A percentile compares a stretch with the other conserved stretches of the same genome.
phyloP scores from a whole-genome alignment of 2,113 vertebrate species.

The Corydoras sp. region DNA sequence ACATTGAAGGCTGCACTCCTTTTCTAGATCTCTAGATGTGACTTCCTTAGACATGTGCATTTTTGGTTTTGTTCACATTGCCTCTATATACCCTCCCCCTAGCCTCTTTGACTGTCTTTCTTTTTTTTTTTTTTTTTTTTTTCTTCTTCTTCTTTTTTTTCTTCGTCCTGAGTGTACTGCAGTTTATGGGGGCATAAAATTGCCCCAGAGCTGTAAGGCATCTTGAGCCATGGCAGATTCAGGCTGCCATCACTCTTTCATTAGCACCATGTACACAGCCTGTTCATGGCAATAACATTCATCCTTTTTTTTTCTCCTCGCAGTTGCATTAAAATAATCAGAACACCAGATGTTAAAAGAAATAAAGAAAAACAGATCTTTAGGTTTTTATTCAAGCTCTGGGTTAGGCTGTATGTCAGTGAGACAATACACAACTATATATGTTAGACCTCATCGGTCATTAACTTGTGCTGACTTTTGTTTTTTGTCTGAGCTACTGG shows the following conservation, averaged over 20 bases:
- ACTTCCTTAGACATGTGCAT: slow-evolving; percentile 11
- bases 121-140: slow-evolving; percentile 12
- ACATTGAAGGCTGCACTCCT: neutral
- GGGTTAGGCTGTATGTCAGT: no score
- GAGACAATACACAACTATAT: no score
- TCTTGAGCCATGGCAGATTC: slow-evolving; percentile 42
- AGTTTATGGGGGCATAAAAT: slow-evolving; percentile 75
- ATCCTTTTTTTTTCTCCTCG: no score
- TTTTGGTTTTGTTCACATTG: slow-evolving; percentile 7
- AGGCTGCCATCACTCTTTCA: slow-evolving; percentile 35
- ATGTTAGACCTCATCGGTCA: no score
- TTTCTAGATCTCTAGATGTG: slow-evolving; percentile 1
- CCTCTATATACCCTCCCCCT: neutral
- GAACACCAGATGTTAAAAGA: no score
- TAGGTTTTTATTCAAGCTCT: no score
- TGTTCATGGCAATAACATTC: no score
- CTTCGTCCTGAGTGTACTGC: slow-evolving; percentile 40
- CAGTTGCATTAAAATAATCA: no score
- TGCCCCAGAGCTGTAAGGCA: slow-evolving; percentile 58
- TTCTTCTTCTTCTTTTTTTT: slow-evolving; percentile 16
- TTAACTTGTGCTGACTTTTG: no score
- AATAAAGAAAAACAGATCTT: no score
- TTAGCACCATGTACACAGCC: neutral
- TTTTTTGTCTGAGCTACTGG: no score
- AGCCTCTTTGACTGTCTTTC: slow-evolving; percentile 31